A percentile compares a stretch with the other conserved stretches of the same genome.
phyloP scores from a whole-genome alignment of 1,140 invertebrate genomes.

The Drosophila nigrodunni region DNA sequence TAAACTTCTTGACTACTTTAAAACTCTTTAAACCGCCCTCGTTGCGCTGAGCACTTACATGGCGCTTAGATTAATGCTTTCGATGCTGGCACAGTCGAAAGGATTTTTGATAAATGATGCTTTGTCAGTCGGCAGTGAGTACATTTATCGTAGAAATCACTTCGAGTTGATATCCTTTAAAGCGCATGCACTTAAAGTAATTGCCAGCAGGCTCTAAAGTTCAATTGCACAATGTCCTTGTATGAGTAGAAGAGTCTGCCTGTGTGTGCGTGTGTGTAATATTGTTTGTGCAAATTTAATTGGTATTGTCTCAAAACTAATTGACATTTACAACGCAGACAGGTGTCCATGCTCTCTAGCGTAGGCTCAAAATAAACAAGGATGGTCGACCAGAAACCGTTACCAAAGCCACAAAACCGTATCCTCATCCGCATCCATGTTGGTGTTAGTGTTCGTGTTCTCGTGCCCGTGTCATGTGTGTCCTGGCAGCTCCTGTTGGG shows the following conservation, averaged over 20 bases:
- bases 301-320: slow-evolving; percentile 63
- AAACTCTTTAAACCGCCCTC: neutral
- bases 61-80: slow-evolving; percentile 72
- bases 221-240: slow-evolving; percentile 27
- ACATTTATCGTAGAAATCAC: slow-evolving; percentile 40
- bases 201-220: slow-evolving; percentile 41
- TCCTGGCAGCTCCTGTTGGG: slow-evolving; percentile 7
- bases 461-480: slow-evolving; percentile 7
- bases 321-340: slow-evolving; percentile 68
- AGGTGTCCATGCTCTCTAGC: slow-evolving; percentile 54
- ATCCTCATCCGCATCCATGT: neutral
- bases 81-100: slow-evolving; percentile 64
- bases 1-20: too few relatives aligned
- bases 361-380: slow-evolving; percentile 31
- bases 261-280: slow-evolving; percentile 15
- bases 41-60: slow-evolving; percentile 38
- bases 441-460: neutral
- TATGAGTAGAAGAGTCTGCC: neutral
- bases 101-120: slow-evolving; percentile 81
- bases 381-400: slow-evolving; percentile 3
- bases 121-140: slow-evolving; percentile 41
- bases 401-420: neutral
- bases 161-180: slow-evolving; percentile 39
- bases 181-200: slow-evolving; percentile 52
- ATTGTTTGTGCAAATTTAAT: slow-evolving; percentile 43